Conservation (phyloP, 2,888 invertebrate genomes). For the Liodrosophila aerea region DNA sequence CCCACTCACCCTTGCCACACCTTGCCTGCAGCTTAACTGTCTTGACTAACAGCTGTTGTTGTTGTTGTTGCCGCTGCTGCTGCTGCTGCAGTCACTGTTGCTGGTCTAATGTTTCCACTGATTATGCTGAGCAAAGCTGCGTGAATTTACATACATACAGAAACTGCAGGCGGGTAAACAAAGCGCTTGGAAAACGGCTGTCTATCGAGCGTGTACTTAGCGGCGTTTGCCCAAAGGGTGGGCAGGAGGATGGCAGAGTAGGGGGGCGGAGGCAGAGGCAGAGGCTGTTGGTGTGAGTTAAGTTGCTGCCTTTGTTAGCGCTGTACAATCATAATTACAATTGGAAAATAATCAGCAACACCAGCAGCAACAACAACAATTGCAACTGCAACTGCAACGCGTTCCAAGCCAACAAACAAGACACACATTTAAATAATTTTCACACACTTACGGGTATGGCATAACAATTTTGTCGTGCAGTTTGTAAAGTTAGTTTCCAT, state of each 20-base stretch:
- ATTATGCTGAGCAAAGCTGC: slow-evolving; percentile 47
- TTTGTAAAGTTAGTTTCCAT: too few relatives aligned
- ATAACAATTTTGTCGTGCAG: too few relatives aligned
- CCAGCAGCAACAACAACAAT: slow-evolving; percentile 3
- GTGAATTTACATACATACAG: slow-evolving; percentile 32
- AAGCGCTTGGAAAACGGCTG: slow-evolving; percentile 40
- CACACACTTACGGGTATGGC: background rate
- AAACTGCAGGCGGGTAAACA: slow-evolving; percentile 30
- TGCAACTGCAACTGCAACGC: slow-evolving; percentile 16
- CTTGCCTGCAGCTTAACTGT: slow-evolving; percentile 2
- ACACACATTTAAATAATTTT: slow-evolving; percentile 19
- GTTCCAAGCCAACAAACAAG: slow-evolving; percentile 49
- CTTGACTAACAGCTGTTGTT: slow-evolving; percentile 10
- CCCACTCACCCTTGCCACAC: background rate
- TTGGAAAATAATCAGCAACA: slow-evolving; percentile 58
- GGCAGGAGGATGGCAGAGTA: background rate
- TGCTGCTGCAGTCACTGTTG: background rate
- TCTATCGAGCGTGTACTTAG: slow-evolving; percentile 1
- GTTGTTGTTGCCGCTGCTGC: slow-evolving; percentile 2
- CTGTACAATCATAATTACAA: slow-evolving; percentile 53
- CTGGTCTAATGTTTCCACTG: slow-evolving; percentile 27
- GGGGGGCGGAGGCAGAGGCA: background rate
- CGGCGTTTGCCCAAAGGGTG: background rate
- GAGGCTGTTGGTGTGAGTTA: slow-evolving; percentile 5
- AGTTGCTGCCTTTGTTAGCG: slow-evolving; percentile 25